Evolutionary conservation across 2,113 vertebrate species (phyloP).

Genomic region (Oncorhynchus nerka): DNA sequence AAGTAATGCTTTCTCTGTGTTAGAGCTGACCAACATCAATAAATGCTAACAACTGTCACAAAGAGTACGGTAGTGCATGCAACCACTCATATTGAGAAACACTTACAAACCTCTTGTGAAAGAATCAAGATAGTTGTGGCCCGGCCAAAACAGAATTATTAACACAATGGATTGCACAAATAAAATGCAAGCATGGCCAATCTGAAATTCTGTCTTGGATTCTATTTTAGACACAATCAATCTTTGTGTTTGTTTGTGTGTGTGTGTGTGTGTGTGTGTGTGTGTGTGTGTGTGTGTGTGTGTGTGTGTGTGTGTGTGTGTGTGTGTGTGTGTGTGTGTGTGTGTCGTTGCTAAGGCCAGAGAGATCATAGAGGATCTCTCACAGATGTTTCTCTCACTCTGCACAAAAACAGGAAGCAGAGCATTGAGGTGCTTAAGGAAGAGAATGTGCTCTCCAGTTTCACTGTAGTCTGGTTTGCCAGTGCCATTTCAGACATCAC

Average conservation of each 20-base stretch:
- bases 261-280: constrained; percentile 14
- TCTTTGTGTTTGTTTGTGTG: constrained; percentile 16
- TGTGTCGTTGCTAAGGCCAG: not conserved
- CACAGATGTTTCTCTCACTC: too few species aligned
- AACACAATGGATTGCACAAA: not conserved
- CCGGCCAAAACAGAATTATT: not conserved
- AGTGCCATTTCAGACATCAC: too few species aligned
- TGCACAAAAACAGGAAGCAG: too few species aligned
- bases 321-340: constrained; percentile 17
- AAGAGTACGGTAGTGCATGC: constrained; percentile 13
- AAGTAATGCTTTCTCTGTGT: constrained; percentile 3
- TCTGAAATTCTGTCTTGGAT: not conserved
- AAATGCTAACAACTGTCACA: constrained; percentile 18
- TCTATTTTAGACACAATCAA: not conserved
- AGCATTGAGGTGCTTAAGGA: too few species aligned
- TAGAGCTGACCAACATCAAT: constrained; percentile 8
- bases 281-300: not conserved
- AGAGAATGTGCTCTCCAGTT: too few species aligned
- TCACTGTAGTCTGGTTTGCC: too few species aligned
- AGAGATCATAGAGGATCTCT: too few species aligned
- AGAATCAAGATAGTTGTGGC: constrained; percentile 16
- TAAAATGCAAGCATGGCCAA: not conserved
- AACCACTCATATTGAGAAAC: constrained; percentile 6
- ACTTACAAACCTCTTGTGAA: constrained; percentile 16
- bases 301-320: constrained; percentile 18